Evolutionary conservation across 2,888 invertebrate species (phyloP), one percentile per base, ranked within the genome.

Genomic region (Scelioninae gen. 2): DNA sequence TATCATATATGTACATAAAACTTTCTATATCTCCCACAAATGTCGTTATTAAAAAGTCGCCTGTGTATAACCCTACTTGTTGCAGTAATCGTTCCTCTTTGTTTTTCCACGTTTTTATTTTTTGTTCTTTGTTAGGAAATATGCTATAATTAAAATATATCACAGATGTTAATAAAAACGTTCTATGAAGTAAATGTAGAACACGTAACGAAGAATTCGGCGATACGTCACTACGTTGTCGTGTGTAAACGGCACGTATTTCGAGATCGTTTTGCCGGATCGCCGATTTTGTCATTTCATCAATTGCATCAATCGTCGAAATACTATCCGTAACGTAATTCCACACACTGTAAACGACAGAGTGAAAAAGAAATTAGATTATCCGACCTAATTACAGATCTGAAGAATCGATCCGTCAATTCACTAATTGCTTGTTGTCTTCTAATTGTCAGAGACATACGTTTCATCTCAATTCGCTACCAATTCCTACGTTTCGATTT

Each of bases 111-210:
- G 50, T 67, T 72, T 48, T 65, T 76, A 64, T 68, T 68, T 73
- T 55, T 74, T 73, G 64, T 76, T 67, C 15, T 70, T 73, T 74
- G 73, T 79, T 80, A 81, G 81, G 80, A 81, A 82, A 83, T 81
- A 82, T 75, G 78, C 82, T 83, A 83, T 81, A 80, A 81, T 83
- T 83, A 83, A 83, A 83, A 82, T 83, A 83, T 85, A 85, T 85
- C 85, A 85, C 85, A 85, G 85, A 84, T 84, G 81, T 84, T 81
- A 83, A 84, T 81, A 80, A 82, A 81, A 82, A 81, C 75, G 71
- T 78, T 81, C 80, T 82, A 81, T 73, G 76, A 81, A 76, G 78
- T 80, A 74, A 76, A 78, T 78, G 79, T 74, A 78, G 80, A 81
- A 74, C 79, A 79, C 70, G 71, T 76, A 80, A 81, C 71, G 75